Evolutionary conservation across 2,113 vertebrate genomes (phyloP), one percentile per base, ranked within the genome.

Genomic region (Rhynchomys soricoides): DNA sequence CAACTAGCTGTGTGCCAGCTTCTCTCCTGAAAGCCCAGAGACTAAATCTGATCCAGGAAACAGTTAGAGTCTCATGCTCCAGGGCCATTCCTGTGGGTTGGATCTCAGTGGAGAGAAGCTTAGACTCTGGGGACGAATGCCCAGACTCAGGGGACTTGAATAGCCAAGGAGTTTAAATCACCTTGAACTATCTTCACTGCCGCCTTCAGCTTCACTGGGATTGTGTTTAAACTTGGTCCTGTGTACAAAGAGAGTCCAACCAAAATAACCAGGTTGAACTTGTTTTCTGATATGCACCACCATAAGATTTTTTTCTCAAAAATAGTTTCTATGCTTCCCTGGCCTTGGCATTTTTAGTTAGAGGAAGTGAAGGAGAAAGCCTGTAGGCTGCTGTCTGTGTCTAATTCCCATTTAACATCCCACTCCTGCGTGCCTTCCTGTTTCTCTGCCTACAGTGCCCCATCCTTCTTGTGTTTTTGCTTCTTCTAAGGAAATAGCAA

Each of bases 71-170:
- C n/a, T 91, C 13, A 50, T 82, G 93, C 82, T 85, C 12, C 81
- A 57, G 92, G 95, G 66, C 77, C 87, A 78, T 95, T 96, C 93
- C 92, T 97, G 96, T 40, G 86, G 94, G 92, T 96, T 95, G 89
- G 91, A 87, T 94, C 81, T 93, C 68, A 81, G 9, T 34, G 66
- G 71, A 90, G 40, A 70, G 78, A 89, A 68, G 43, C 91, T 89
- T 83, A 81, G 55, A 50, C 59, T 87, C 52, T 71, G 73, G 68
- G 45, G 66, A 79, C 45, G 66, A 96, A 48, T 78, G 87, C 77
- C 93, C 88, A 90, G 85, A 95, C 68, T 75, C 81, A 86, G 50
- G 89, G 93, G 74, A 75, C 40, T 52, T 59, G 59, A 70, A 74
- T 87, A 96, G 66, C 88, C 40, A n/a, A 62, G 37, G 78, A 94